These are phyloP conservation scores for Heliconius cydno DNA, from an alignment of 2,888 invertebrate genomes.

Conservation along the genomic window DNA sequence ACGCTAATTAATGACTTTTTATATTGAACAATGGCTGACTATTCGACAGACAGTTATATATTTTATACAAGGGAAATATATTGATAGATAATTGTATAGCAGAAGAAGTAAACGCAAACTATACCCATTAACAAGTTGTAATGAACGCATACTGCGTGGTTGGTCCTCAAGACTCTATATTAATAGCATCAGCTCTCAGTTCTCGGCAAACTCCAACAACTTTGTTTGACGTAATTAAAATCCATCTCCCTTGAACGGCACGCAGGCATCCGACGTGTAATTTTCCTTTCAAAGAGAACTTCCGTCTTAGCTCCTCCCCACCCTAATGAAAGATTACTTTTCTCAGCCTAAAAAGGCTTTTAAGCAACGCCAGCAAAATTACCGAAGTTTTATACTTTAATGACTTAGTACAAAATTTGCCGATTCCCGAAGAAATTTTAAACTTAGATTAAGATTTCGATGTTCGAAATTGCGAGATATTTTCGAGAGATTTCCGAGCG, in stretches of 20 bases:
- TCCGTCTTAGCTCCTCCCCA: constrained; percentile 81
- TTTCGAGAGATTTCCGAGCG: constrained; percentile 70
- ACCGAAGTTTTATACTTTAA: constrained; percentile 84
- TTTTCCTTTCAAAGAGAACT: constrained; percentile 83
- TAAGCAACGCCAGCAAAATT: constrained; percentile 83
- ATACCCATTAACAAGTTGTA: constrained; percentile 57
- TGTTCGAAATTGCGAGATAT: constrained; percentile 78
- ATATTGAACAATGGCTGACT: neutral
- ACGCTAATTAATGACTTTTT: neutral
- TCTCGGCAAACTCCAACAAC: constrained; percentile 67
- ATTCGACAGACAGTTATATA: neutral
- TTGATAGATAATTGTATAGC: neutral
- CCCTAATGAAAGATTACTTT: constrained; percentile 84
- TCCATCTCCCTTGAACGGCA: constrained; percentile 75
- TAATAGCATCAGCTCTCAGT: constrained; percentile 54
- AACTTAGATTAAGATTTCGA: constrained; percentile 83
- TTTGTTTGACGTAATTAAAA: constrained; percentile 83
- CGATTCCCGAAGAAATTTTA: constrained; percentile 82
- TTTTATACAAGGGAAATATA: neutral
- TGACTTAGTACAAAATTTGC: constrained; percentile 84
- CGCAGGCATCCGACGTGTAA: constrained; percentile 80
- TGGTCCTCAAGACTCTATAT: constrained; percentile 51
- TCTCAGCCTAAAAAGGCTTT: constrained; percentile 83
- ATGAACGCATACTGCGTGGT: constrained; percentile 49
- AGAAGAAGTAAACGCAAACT: constrained; percentile 29